Evolutionary conservation across 2,888 invertebrate genomes (phyloP).

Genomic region (Cistogaster globosa): DNA sequence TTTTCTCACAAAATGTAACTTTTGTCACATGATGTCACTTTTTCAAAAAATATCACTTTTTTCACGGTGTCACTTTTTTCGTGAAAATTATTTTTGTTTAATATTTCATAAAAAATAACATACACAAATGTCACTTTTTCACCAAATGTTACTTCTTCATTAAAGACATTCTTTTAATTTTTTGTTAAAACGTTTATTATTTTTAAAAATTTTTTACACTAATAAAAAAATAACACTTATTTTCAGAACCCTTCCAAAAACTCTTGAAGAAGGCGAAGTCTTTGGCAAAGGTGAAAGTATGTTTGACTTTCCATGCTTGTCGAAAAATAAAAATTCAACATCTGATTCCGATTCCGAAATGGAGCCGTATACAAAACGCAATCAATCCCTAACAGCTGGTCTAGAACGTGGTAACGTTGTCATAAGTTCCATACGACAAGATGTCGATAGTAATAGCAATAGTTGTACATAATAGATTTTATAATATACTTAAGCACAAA

Average conservation of each 20-base stretch:
- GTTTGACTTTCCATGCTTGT: constrained; percentile 84
- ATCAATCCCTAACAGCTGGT: constrained; percentile 76
- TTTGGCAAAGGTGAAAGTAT: constrained; percentile 85
- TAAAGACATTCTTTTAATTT: no score
- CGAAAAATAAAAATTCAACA: constrained; percentile 75
- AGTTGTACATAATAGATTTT: constrained; percentile 69
- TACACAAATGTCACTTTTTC: no score
- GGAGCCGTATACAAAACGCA: constrained; percentile 79
- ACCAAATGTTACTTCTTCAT: no score
- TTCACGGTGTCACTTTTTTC: no score
- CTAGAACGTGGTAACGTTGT: constrained; percentile 71
- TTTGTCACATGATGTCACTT: no score
- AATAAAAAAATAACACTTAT: no score
- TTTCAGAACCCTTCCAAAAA: constrained; percentile 84
- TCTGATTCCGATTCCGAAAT: constrained; percentile 78
- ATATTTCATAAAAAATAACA: no score
- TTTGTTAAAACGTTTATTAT: no score
- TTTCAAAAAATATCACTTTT: no score
- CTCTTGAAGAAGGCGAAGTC: constrained; percentile 85
- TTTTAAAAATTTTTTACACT: no score
- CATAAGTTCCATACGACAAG: constrained; percentile 18
- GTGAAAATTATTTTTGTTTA: no score
- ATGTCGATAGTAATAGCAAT: constrained; percentile 75
- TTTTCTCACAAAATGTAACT: no score
- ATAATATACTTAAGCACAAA: not conserved